phyloP scores from a whole-genome alignment of 2,797 vertebrate genomes.

The Lagorchestes hirsutus region DNA sequence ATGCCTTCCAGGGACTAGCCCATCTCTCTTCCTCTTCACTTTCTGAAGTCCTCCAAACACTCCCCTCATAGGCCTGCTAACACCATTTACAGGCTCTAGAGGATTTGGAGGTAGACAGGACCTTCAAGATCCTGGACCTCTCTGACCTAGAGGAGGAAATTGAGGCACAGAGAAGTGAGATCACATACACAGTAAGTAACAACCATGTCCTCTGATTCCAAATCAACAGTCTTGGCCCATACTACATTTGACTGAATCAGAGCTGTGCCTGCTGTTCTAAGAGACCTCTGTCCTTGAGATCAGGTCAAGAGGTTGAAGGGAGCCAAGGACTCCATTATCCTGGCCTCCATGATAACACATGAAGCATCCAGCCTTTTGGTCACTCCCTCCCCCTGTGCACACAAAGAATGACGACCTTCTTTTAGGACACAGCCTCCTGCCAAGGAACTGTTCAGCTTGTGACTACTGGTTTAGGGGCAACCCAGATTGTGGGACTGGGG shows the following conservation, averaged over 20 bases:
- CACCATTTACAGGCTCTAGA: background rate
- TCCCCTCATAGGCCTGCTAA: fast-evolving
- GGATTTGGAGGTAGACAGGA: background rate
- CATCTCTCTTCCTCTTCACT: background rate
- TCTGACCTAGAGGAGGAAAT: background rate
- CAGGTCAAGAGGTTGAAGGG: too few species aligned
- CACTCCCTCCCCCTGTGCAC: background rate
- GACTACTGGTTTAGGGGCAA: background rate
- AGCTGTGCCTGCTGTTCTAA: background rate
- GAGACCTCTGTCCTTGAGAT: background rate
- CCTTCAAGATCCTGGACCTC: background rate
- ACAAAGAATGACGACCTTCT: background rate
- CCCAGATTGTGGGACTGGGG: background rate
- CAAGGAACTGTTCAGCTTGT: background rate
- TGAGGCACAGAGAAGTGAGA: background rate
- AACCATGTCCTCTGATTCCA: too few species aligned
- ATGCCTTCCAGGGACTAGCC: background rate
- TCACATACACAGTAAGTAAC: background rate
- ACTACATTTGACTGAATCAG: background rate
- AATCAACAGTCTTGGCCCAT: too few species aligned
- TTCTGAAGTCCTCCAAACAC: background rate
- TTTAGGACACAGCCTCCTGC: background rate
- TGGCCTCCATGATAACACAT: background rate
- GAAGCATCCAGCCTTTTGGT: background rate
- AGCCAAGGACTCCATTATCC: too few species aligned